A percentile compares a stretch with the other conserved stretches of the same genome.
Evolutionary conservation across 2,888 invertebrate genomes (phyloP).

Genomic region (Micoletzkya japonica): DNA sequence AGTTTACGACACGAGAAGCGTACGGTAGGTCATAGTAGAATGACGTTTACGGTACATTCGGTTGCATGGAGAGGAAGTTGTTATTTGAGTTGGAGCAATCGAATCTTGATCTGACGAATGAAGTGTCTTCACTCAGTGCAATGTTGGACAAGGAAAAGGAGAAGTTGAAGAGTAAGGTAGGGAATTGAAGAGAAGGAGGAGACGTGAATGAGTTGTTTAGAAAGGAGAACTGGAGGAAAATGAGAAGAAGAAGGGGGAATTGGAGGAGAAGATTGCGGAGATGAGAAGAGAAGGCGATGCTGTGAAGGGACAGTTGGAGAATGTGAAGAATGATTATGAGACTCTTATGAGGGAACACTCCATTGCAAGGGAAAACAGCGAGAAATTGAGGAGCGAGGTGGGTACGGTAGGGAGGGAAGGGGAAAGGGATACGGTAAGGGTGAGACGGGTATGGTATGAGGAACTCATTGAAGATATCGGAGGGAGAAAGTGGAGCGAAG

Average conservation of each 20-base stretch:
- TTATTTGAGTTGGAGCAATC: constrained; percentile 37
- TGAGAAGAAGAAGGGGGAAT: constrained; percentile 30
- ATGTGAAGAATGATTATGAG: neutral
- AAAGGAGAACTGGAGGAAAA: constrained; percentile 33
- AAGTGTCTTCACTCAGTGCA: constrained; percentile 37
- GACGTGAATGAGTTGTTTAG: neutral
- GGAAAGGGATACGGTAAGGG: neutral
- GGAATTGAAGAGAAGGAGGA: neutral
- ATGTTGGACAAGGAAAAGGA: constrained; percentile 41
- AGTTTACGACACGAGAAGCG: too few species aligned
- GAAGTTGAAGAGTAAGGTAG: constrained; percentile 34
- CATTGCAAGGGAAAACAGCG: constrained; percentile 41
- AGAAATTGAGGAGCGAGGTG: constrained; percentile 38
- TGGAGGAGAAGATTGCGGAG: constrained; percentile 35
- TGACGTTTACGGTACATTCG: too few species aligned
- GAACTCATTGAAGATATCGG: constrained; percentile 35
- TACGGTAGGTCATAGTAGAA: too few species aligned
- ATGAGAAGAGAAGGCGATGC: constrained; percentile 6
- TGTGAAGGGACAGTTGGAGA: constrained; percentile 16
- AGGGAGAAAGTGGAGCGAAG: constrained; percentile 50
- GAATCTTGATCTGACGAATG: constrained; percentile 44
- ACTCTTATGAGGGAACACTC: constrained; percentile 6
- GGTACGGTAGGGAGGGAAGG: neutral
- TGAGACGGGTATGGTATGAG: neutral
- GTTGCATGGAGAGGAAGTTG: neutral